Percentiles rank a stretch among this genome's conserved stretches.
These are phyloP conservation scores for Pipistrellus pygmaeus DNA, from an alignment of 2,797 vertebrate genomes.

Conservation along the genomic window DNA sequence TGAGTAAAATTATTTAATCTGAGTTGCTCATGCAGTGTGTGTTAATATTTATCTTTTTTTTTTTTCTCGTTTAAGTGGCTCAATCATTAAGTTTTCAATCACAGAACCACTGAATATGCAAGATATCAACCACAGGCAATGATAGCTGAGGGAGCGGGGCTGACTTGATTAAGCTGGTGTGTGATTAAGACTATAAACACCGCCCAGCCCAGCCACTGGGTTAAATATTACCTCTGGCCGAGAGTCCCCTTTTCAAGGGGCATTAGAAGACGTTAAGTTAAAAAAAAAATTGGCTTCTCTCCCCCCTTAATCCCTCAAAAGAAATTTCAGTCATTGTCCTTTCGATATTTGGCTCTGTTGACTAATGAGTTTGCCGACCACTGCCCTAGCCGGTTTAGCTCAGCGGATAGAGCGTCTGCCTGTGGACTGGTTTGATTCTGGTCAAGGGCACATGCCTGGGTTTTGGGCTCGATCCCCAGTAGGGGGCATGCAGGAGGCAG, in stretches of 20 bases:
- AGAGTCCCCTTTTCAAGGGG: background rate
- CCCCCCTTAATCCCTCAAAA: too few relatives aligned
- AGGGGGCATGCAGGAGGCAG: too few relatives aligned
- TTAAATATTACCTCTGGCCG: background rate
- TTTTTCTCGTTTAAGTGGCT: conserved; percentile 77
- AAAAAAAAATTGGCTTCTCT: too few relatives aligned
- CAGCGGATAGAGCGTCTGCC: too few relatives aligned
- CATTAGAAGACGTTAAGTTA: too few relatives aligned
- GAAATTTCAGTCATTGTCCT: too few relatives aligned
- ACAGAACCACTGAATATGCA: conserved; percentile 82
- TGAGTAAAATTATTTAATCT: conserved; percentile 79
- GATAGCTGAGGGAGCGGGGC: conserved; percentile 80
- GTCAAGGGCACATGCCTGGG: too few relatives aligned
- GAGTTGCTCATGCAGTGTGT: conserved; percentile 73
- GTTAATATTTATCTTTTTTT: conserved; percentile 83
- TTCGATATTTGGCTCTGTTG: too few relatives aligned
- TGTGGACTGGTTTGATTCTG: too few relatives aligned
- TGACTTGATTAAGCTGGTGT: conserved; percentile 81
- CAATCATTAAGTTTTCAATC: conserved; percentile 82
- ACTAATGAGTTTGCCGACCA: too few relatives aligned
- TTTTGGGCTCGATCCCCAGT: too few relatives aligned
- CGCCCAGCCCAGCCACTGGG: background rate
- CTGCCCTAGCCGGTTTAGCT: too few relatives aligned
- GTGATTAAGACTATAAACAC: conserved; percentile 78
- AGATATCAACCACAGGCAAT: conserved; percentile 84